phyloP scores from a whole-genome alignment of 2,888 invertebrate species.

The Parthenolecanium corni region DNA sequence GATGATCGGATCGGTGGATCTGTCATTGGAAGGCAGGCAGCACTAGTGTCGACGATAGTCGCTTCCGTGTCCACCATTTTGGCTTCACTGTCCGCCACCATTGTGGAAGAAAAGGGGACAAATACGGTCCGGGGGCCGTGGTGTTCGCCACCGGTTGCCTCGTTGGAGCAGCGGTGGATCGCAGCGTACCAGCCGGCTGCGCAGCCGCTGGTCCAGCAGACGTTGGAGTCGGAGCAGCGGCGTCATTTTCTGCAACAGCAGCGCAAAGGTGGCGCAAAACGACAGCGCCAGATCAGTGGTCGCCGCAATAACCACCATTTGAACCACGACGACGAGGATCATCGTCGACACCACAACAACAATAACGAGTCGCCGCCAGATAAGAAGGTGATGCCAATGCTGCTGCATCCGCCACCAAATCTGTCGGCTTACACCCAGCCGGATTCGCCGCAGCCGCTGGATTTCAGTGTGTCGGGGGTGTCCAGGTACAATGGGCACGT shows the following conservation, averaged over 20 bases:
- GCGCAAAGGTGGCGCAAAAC: conserved; percentile 2
- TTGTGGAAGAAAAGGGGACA: conserved; percentile 27
- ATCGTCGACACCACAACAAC: conserved; percentile 15
- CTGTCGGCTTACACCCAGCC: background rate
- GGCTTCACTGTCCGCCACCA: conserved; percentile 9
- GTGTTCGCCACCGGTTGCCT: conserved; percentile 23
- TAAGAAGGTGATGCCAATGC: conserved; percentile 23
- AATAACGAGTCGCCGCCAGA: conserved; percentile 28
- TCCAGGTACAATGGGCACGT: conserved; percentile 21
- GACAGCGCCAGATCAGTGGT: background rate
- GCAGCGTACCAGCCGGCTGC: conserved; percentile 7
- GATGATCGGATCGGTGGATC: too few relatives aligned
- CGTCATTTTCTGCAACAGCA: background rate
- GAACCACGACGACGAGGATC: too few relatives aligned
- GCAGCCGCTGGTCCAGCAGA: background rate
- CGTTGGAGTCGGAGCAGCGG: background rate
- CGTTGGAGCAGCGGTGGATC: conserved; percentile 22
- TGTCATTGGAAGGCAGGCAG: too few relatives aligned
- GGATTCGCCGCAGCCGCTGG: conserved; percentile 17
- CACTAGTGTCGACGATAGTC: background rate
- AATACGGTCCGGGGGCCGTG: conserved; percentile 27
- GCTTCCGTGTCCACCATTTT: background rate
- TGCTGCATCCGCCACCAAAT: conserved; percentile 14
- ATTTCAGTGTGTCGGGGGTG: conserved; percentile 19
- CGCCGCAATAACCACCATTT: background rate